phyloP scores from a whole-genome alignment of 2,797 vertebrate genomes.

The Argentina silus region DNA sequence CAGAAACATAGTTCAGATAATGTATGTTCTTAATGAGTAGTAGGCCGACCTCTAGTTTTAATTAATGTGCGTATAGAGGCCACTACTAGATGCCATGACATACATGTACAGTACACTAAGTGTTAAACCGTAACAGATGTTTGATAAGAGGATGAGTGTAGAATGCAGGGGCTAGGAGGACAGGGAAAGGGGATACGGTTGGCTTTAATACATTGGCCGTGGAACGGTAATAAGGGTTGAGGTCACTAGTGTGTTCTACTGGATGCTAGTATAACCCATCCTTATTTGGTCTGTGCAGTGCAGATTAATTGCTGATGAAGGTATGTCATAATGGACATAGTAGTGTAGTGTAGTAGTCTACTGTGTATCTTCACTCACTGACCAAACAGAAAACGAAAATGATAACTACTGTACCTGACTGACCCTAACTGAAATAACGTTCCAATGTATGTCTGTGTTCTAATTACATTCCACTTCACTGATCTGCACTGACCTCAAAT shows the following conservation, averaged over 20 bases:
- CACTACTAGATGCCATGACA: not conserved
- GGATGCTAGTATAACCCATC: not conserved
- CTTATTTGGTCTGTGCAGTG: not conserved
- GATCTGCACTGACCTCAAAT: slow-evolving; percentile 57
- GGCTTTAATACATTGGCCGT: not conserved
- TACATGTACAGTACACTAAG: not conserved
- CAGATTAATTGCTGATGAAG: not conserved
- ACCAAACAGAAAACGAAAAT: no score
- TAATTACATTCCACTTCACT: slow-evolving; percentile 69
- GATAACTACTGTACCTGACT: not conserved
- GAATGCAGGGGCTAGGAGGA: slow-evolving; percentile 15
- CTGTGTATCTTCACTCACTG: slow-evolving; percentile 48
- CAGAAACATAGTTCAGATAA: no score
- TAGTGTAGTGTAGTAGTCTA: not conserved
- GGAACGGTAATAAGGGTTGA: not conserved
- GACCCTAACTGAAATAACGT: slow-evolving; percentile 61
- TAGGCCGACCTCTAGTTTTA: not conserved
- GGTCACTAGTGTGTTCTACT: not conserved
- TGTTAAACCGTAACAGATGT: slow-evolving; percentile 4
- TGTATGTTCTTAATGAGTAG: no score
- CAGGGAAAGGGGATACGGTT: not conserved
- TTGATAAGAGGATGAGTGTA: slow-evolving; percentile 1
- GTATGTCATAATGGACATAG: not conserved
- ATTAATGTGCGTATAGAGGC: not conserved
- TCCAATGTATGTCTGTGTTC: slow-evolving; percentile 62